Conservation (phyloP, 2,888 invertebrate genomes). For the Drosophila buzzatii region DNA sequence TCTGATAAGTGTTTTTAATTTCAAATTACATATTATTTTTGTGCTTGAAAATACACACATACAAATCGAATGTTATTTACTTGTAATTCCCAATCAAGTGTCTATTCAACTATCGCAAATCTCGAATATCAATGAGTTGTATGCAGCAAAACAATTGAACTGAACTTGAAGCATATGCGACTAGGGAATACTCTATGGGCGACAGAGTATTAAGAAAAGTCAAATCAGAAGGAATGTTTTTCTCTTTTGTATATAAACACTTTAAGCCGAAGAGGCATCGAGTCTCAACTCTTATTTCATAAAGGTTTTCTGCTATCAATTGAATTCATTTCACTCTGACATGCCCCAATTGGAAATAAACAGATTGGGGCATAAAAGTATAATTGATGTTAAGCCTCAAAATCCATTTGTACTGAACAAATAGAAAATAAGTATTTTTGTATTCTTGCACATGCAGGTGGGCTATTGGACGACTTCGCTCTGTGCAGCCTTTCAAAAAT, state of each 20-base stretch:
- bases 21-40: conserved; percentile 6
- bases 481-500: conserved; percentile 27
- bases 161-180: not conserved
- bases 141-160: conserved; percentile 25
- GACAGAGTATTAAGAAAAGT: no score
- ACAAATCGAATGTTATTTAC: conserved; percentile 20
- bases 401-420: conserved; percentile 41
- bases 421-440: not conserved
- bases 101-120: conserved; percentile 31
- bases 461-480: not conserved
- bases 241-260: not conserved
- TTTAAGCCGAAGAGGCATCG: not conserved
- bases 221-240: no score
- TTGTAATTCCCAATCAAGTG: conserved; percentile 49
- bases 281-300: not conserved
- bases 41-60: not conserved
- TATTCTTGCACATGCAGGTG: conserved; percentile 25
- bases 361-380: conserved; percentile 38
- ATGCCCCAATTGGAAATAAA: not conserved
- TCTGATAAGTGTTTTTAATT: not conserved
- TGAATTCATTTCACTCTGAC: not conserved
- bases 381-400: conserved; percentile 57
- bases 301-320: not conserved
- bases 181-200: not conserved
- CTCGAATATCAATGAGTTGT: conserved; percentile 37